Evolutionary conservation across 2,888 invertebrate genomes (phyloP).

Genomic region (Stegophylla sp.): DNA sequence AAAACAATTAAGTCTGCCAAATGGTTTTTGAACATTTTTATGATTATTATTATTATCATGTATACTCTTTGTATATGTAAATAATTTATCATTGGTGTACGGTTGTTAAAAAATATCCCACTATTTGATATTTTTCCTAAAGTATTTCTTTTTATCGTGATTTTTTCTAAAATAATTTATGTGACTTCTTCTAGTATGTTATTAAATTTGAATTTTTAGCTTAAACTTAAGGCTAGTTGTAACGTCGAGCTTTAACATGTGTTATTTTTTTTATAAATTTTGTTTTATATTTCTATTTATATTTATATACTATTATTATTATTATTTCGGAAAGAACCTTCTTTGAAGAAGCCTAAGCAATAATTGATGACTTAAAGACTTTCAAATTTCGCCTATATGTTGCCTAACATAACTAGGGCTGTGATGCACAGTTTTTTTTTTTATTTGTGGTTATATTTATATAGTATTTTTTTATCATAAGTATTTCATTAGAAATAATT

Average conservation of each 20-base stretch:
- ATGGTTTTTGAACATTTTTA: not conserved
- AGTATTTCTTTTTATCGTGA: constrained; percentile 14
- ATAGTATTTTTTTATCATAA: constrained; percentile 50
- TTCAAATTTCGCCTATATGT: constrained; percentile 54
- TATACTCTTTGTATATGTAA: not conserved
- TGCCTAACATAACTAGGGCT: constrained; percentile 58
- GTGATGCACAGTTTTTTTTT: constrained; percentile 44
- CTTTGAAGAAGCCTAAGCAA: constrained; percentile 38
- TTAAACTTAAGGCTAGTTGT: constrained; percentile 48
- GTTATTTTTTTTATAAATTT: constrained; percentile 47
- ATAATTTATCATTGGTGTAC: constrained; percentile 19
- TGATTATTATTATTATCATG: constrained; percentile 2
- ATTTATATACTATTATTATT: constrained; percentile 46
- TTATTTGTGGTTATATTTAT: constrained; percentile 50
- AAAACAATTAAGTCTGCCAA: constrained; percentile 2
- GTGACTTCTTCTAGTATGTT: constrained; percentile 31
- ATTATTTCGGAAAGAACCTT: constrained; percentile 32
- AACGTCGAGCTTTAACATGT: constrained; percentile 48
- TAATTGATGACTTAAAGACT: constrained; percentile 43
- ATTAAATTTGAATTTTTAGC: constrained; percentile 19
- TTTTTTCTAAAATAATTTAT: constrained; percentile 39
- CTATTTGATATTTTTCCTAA: constrained; percentile 4
- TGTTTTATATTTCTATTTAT: constrained; percentile 37
- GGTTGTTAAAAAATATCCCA: constrained; percentile 41
- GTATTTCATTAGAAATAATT: constrained; percentile 29